phyloP scores from a whole-genome alignment of 2,113 vertebrate genomes.

The Oryzias curvinotus region DNA sequence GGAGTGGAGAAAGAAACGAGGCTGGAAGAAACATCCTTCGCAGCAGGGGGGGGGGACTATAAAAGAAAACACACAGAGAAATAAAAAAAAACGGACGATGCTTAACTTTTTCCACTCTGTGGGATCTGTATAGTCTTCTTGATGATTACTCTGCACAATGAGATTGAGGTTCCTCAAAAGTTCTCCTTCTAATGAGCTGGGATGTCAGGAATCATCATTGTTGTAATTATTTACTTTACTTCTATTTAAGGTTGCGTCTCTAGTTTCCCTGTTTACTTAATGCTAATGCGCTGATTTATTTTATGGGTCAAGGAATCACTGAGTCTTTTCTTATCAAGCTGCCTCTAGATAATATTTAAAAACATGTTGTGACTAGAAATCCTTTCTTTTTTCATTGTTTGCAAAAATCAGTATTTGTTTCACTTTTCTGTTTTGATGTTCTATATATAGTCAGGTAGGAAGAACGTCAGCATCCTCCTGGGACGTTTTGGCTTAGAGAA shows the following conservation, averaged over 20 bases:
- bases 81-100: conserved; percentile 16
- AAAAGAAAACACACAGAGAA: conserved; percentile 23
- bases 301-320: conserved; percentile 68
- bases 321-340: conserved; percentile 56
- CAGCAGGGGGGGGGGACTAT: conserved; percentile 33
- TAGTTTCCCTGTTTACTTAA: conserved; percentile 53
- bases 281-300: conserved; percentile 46
- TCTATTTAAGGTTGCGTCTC: conserved; percentile 53
- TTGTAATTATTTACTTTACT: conserved; percentile 61
- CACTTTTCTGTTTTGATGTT: no score
- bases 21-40: conserved; percentile 16
- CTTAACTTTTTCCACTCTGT: conserved; percentile 49
- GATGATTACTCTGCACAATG: conserved; percentile 47
- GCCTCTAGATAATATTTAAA: conserved; percentile 30
- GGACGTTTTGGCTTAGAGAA: not conserved
- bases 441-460: not conserved
- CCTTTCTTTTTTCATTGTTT: not conserved
- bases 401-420: not conserved
- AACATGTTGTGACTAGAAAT: conserved; percentile 1
- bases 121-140: conserved; percentile 55
- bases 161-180: conserved; percentile 40
- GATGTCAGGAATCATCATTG: conserved; percentile 65
- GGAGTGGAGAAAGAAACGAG: conserved; percentile 24
- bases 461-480: not conserved
- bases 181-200: conserved; percentile 57